Evolutionary conservation across 2,113 vertebrate genomes (phyloP).

Genomic region (Paraplagusia blochii): DNA sequence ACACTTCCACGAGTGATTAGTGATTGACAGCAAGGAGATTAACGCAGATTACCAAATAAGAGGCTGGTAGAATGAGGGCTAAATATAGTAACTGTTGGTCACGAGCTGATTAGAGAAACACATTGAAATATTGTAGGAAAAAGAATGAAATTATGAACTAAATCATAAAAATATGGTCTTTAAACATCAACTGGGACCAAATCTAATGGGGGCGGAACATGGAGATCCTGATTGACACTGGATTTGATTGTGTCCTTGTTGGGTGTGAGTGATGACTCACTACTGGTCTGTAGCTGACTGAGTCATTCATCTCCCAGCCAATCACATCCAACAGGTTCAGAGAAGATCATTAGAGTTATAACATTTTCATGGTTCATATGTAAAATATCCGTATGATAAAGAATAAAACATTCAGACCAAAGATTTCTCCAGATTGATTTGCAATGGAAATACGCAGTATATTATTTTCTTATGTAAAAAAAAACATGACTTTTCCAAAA

Average conservation of each 20-base stretch:
- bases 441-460: too few relatives aligned
- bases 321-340: conserved; percentile 26
- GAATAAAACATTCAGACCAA: too few relatives aligned
- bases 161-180: too few relatives aligned
- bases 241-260: conserved; percentile 12
- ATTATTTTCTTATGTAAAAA: too few relatives aligned
- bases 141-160: too few relatives aligned
- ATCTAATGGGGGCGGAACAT: conserved; percentile 39
- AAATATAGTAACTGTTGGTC: conserved; percentile 30
- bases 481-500: too few relatives aligned
- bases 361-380: too few relatives aligned
- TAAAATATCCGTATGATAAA: too few relatives aligned
- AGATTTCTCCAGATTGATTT: too few relatives aligned
- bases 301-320: conserved; percentile 38
- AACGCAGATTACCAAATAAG: conserved; percentile 21
- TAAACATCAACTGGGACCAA: conserved; percentile 12
- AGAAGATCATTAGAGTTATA: too few relatives aligned
- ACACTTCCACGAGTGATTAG: conserved; percentile 8
- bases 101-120: too few relatives aligned
- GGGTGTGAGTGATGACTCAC: conserved; percentile 42
- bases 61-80: conserved; percentile 20
- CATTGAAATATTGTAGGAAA: too few relatives aligned
- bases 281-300: conserved; percentile 54
- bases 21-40: conserved; percentile 57
- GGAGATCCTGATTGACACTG: conserved; percentile 22